Evolutionary conservation across 1,140 invertebrate species (phyloP), one percentile per base, ranked within the genome.

Genomic region (Zophobas atratus): DNA sequence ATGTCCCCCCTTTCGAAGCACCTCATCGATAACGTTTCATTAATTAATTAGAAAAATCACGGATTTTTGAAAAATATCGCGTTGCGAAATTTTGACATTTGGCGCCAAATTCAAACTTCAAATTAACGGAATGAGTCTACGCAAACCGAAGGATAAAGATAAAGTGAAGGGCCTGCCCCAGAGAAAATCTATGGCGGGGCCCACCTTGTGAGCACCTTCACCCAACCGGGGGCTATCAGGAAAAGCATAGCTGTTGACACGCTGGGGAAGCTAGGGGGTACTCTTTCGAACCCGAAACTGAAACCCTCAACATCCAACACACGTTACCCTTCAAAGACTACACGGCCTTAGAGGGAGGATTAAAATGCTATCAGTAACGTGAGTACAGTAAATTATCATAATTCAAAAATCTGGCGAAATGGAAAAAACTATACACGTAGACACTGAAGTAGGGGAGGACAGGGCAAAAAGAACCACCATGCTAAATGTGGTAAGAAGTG

Each of bases 181-280:
- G 38, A 63, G 74, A n/a, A 77, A 77, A 46, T 77, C 76, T 33
- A 56, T 71, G 53, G 67, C 76, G 6, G 76, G 76, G 1, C 76
- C 76, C 20, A 72, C 55, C 1, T 41, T 57, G 6, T 77, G 34
- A 48, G 67, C 6, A 48, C 38, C 0, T 32, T 56, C 20, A 73
- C 71, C 20, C 49, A 55, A 41, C 71, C 71, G 35, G 35, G 39
- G 36, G 71, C 71, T 8, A 73, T 73, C 34, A 53, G 33, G 8
- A 41, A 73, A 6, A 73, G 48, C n/a, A 43, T 67, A 6, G 60
- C 33, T 1, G 33, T 0, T 5, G 60, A 67, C n/a, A 67, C 43
- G 60, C 20, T 67, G 8, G 60, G 60, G 38, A 67, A 43, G 20
- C 60, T 43, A 43, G 39, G 20, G 2, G 20, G 8, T n/a, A 1